Percentiles rank a stretch among this genome's conserved stretches.
Conservation (phyloP, 1,140 invertebrate genomes). For the Aphaenogaster floridana region DNA sequence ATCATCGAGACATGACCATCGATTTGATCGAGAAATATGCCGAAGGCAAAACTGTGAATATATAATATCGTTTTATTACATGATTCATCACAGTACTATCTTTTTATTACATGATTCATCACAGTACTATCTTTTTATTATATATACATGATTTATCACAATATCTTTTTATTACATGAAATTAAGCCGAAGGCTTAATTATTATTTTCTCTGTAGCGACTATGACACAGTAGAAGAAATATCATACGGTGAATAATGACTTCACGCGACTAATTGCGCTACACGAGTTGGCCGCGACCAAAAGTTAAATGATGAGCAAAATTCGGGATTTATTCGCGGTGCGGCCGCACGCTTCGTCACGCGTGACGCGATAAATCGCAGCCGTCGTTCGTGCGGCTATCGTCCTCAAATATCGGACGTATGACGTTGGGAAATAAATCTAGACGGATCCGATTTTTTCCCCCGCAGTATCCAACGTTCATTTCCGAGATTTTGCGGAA, state of each 20-base stretch:
- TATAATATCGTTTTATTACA: background rate
- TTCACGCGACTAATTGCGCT: conserved; percentile 28
- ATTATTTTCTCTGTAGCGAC: background rate
- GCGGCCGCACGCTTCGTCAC: conserved; percentile 42
- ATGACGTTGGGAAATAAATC: conserved; percentile 41
- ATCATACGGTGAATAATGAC: background rate
- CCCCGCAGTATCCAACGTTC: background rate
- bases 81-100: too few species aligned
- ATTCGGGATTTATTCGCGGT: conserved; percentile 46
- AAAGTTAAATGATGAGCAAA: conserved; percentile 53
- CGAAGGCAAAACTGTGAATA: background rate
- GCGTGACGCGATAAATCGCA: conserved; percentile 54
- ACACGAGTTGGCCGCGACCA: background rate
- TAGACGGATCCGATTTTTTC: conserved; percentile 24
- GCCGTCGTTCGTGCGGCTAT: conserved; percentile 25
- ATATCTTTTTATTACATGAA: background rate
- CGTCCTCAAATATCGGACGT: conserved; percentile 49
- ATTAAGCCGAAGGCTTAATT: background rate
- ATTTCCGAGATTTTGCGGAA: conserved; percentile 12
- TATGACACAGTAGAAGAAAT: background rate
- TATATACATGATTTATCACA: too few species aligned
- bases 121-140: background rate
- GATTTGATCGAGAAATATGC: background rate
- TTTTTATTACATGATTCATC: background rate
- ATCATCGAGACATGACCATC: background rate